Conservation (phyloP, 2,113 vertebrate genomes). For the Hippocampus guttulatus region DNA sequence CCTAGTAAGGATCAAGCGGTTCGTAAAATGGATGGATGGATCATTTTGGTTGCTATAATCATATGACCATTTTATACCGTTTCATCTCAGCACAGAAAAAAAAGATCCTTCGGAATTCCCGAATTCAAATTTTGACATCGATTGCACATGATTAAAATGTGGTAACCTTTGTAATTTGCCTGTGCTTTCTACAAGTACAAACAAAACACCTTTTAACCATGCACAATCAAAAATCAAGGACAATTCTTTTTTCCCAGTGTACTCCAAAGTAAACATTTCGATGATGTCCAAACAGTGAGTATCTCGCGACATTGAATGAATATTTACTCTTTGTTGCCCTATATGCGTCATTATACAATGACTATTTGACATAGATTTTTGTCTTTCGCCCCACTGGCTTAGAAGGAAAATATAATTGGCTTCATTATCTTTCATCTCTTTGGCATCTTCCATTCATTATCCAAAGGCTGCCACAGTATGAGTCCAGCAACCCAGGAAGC, state of each 20-base stretch:
- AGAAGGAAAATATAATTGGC: slow-evolving; percentile 58
- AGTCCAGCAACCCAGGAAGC: slow-evolving; percentile 59
- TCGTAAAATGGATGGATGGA: no score
- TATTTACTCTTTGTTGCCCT: slow-evolving; percentile 26
- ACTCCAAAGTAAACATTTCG: neutral
- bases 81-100: neutral
- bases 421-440: slow-evolving; percentile 65
- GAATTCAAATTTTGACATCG: no score
- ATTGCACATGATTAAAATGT: no score
- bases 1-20: no score
- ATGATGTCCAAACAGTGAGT: slow-evolving; percentile 3
- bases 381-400: slow-evolving; percentile 37
- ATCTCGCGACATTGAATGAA: slow-evolving; percentile 26
- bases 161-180: no score
- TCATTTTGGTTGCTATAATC: neutral
- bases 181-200: no score
- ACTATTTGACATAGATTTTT: slow-evolving; percentile 59
- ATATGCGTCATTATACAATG: slow-evolving; percentile 45
- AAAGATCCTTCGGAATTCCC: no score
- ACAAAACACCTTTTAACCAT: no score
- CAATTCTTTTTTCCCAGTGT: no score
- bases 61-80: neutral
- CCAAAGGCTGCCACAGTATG: slow-evolving; percentile 54
- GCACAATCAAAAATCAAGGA: no score
- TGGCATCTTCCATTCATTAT: slow-evolving; percentile 63